These are phyloP conservation scores for Eueremaeus valkanovi DNA, from an alignment of 2,888 invertebrate species.

Conservation along the genomic window DNA sequence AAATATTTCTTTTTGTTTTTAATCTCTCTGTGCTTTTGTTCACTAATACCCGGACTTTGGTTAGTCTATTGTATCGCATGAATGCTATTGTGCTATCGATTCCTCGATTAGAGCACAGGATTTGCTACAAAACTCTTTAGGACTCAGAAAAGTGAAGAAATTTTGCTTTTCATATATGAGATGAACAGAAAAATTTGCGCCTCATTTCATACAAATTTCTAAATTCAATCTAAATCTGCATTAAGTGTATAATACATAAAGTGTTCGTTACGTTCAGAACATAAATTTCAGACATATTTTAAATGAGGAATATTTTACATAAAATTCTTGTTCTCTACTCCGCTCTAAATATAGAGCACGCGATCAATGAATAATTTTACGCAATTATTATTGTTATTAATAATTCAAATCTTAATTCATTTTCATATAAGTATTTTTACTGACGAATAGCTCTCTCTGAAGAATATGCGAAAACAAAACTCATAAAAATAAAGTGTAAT, in stretches of 20 bases:
- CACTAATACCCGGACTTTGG: neutral
- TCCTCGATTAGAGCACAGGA: neutral
- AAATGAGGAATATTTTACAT: too few species aligned
- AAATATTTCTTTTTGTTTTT: neutral
- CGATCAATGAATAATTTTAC: too few species aligned
- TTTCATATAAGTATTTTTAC: neutral
- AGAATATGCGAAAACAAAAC: too few species aligned
- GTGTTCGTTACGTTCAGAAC: too few species aligned
- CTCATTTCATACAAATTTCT: too few species aligned
- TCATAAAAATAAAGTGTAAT: too few species aligned
- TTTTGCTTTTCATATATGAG: neutral
- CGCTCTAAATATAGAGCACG: too few species aligned
- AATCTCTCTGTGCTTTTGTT: neutral
- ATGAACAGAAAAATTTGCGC: neutral
- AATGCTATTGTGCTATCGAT: neutral
- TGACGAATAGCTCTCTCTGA: neutral
- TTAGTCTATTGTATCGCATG: neutral
- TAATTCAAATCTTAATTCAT: neutral
- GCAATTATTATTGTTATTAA: too few species aligned
- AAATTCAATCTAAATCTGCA: too few species aligned
- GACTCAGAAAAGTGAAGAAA: neutral
- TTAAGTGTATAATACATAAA: too few species aligned
- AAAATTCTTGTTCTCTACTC: too few species aligned
- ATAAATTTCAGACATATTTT: too few species aligned
- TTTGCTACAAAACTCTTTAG: neutral